A percentile compares a stretch with the other conserved stretches of the same genome.
Evolutionary conservation across 2,797 vertebrate species (phyloP).

Genomic region (Aeoliscus strigatus): DNA sequence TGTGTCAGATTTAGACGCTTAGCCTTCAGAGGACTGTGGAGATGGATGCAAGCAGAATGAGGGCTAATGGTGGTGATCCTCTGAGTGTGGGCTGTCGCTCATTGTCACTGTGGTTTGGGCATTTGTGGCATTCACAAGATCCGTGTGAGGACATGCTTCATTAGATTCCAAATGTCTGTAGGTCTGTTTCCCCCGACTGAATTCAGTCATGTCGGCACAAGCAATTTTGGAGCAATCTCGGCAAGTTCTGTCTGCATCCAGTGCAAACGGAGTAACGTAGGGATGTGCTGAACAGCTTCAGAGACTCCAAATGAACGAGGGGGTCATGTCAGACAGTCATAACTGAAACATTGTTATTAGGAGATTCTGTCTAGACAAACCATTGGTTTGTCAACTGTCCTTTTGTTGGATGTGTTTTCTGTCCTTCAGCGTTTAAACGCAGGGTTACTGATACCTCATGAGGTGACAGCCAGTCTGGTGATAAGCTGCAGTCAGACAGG

Average conservation of each 20-base stretch:
- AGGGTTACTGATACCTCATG: constrained; percentile 48
- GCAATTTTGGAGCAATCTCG: too few relatives aligned
- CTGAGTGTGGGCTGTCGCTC: constrained; percentile 31
- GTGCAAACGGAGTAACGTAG: too few relatives aligned
- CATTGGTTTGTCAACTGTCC: constrained; percentile 12
- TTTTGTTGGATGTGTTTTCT: constrained; percentile 11
- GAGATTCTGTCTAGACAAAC: too few relatives aligned
- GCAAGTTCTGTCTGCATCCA: too few relatives aligned
- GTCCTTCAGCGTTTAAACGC: constrained; percentile 35
- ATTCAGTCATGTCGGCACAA: too few relatives aligned
- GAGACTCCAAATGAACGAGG: too few relatives aligned
- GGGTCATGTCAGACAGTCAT: too few relatives aligned
- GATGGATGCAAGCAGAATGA: constrained; percentile 30
- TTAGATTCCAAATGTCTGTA: constrained; percentile 27
- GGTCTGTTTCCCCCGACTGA: constrained; percentile 17
- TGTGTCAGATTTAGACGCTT: constrained; percentile 43
- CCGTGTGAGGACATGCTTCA: constrained; percentile 37
- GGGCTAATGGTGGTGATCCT: constrained; percentile 49
- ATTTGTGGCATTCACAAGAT: constrained; percentile 35
- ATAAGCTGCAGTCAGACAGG: constrained; percentile 65
- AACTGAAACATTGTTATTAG: too few relatives aligned
- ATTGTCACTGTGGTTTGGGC: constrained; percentile 41
- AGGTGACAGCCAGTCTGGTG: constrained; percentile 55
- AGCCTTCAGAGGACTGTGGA: constrained; percentile 37
- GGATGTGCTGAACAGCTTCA: too few relatives aligned